Evolutionary conservation across 2,797 vertebrate genomes (phyloP).

Genomic region (Loriculus beryllinus): DNA sequence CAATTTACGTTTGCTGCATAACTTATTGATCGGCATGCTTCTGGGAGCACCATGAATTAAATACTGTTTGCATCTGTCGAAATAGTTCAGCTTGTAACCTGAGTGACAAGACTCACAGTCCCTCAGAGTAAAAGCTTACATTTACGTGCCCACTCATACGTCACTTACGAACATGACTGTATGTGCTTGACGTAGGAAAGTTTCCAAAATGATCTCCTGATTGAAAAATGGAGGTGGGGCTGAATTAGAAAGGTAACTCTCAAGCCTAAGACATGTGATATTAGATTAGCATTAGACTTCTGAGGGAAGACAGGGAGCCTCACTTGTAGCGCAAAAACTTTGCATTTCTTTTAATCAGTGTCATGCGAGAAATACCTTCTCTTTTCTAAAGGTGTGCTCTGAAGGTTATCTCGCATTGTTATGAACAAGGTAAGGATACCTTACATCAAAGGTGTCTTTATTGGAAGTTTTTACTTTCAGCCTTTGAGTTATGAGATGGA

Average conservation of each 20-base stretch:
- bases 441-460: neutral
- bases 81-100: neutral
- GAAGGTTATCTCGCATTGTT: neutral
- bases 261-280: neutral
- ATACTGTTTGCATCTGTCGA: neutral
- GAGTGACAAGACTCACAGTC: neutral
- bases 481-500: neutral
- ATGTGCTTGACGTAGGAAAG: neutral
- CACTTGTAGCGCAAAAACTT: neutral
- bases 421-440: neutral
- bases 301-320: neutral
- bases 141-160: neutral
- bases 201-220: neutral
- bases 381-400: neutral
- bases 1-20: neutral
- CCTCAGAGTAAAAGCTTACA: neutral
- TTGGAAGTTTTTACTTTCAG: neutral
- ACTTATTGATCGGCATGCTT: neutral
- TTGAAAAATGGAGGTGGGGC: neutral
- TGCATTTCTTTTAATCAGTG: neutral
- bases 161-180: neutral
- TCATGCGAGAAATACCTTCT: neutral
- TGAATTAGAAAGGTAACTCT: neutral
- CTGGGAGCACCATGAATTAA: neutral
- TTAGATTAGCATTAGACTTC: neutral